Base-by-base conservation (phyloP, 1,140 invertebrate species). In the Diplogasteroides magnus region DNA sequence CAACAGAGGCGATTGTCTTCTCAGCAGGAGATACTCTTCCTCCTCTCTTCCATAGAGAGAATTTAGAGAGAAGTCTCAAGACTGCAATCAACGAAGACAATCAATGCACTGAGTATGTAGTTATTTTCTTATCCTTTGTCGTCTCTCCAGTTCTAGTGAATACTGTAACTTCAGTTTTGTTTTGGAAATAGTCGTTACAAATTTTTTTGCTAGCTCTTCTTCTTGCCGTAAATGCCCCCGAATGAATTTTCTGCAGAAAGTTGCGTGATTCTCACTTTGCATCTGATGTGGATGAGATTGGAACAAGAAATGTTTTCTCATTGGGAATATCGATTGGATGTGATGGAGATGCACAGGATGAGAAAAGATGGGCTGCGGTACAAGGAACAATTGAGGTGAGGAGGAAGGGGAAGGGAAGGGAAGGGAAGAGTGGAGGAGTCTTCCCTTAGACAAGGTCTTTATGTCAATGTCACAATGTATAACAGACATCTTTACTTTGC, bases 311-410 rank as follows among this genome's bases (percentile, higher is more conserved):
- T 6, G 67, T 63, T 11, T 75, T 81, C 64, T 71, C 81, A 64
- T 61, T 81, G 64, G 79, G 81, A 32, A 69, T 81, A 14, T 72
- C 68, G 13, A 63, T 82, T 56, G 79, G 79, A 13, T 81, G 78
- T 65, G 32, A 63, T 29, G 27, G 29, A 11, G 56, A 61, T 1
- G n/a, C 63, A 48, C 6, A 48, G 29, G 1, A 37, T 1, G 64
- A 74, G 25, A 71, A 68, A 31, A 59, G 61, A 26, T 70, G 70
- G 25, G 73, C 73, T 2, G 61, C 70, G 1, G 48, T 72, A 32
- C 64, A 65, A 32, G 37, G 64, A 2, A 72, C 65, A 56, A 31
- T 68, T 31, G 55, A 72, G 48, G 68, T 69, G 11, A 57, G 67
- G 59, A 25, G 59, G 27, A 26, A 61, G 59, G 27, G 59, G 13